phyloP scores from a whole-genome alignment of 2,888 invertebrate species.

The Drosophila paramelanica region DNA sequence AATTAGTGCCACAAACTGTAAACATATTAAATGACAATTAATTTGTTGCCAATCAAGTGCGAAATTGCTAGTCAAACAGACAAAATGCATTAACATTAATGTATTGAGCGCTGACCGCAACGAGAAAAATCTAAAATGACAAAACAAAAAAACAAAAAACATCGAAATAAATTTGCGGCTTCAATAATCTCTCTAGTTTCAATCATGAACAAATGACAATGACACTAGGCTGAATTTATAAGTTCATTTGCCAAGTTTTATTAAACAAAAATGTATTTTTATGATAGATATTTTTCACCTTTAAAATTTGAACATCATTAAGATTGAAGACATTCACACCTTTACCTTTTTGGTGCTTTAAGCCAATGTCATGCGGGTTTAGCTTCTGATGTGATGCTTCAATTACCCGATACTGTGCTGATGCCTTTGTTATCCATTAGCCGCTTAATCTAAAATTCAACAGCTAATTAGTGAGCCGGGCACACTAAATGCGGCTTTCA shows the following conservation, averaged over 20 bases:
- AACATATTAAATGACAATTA: constrained; percentile 73
- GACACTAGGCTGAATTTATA: too few species aligned
- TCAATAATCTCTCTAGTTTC: neutral
- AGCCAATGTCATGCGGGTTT: constrained; percentile 11
- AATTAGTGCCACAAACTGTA: constrained; percentile 59
- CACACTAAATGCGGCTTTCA: constrained; percentile 76
- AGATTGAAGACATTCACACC: too few species aligned
- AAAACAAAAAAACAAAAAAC: constrained; percentile 10
- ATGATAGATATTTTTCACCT: too few species aligned
- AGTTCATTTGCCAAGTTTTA: too few species aligned
- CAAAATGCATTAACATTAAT: constrained; percentile 74
- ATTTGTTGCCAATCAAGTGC: constrained; percentile 68
- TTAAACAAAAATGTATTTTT: too few species aligned
- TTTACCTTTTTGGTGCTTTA: neutral
- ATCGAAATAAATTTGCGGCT: constrained; percentile 13
- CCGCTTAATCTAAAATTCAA: constrained; percentile 79
- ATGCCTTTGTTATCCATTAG: constrained; percentile 28
- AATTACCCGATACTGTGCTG: constrained; percentile 34
- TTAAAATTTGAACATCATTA: too few species aligned
- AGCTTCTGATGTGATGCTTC: constrained; percentile 30
- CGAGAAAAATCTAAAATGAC: constrained; percentile 1
- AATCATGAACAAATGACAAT: constrained; percentile 13
- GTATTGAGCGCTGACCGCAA: constrained; percentile 39
- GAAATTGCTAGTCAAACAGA: constrained; percentile 70
- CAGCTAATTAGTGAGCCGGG: constrained; percentile 73